Base-by-base conservation (phyloP, 2,797 vertebrate species). In the Prunella strophiata region DNA sequence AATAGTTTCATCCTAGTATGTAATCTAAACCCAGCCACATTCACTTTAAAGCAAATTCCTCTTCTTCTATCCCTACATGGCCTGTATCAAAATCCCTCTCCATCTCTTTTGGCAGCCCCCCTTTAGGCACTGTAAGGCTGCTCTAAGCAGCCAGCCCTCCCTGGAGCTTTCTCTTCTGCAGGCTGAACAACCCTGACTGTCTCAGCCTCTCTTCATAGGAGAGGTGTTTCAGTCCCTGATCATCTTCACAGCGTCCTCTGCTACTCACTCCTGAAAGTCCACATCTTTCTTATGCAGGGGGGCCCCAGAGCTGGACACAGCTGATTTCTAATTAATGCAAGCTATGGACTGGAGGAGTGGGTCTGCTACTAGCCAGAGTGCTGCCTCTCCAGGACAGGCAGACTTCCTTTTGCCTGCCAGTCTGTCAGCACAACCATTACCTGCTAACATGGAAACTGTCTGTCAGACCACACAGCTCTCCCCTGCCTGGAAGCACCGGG, bases 401-500 rank as follows among this genome's bases (percentile, higher is more conserved):
- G 52, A 48, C 4, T 26, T 26, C 7, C 6, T 63, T 71, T 25
- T 55, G n/a, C 38, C 29, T 65, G 38, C 48, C 3, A 0, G 2
- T 9, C 48, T 59, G 38, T 42, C 59, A 70, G 42, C 16, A 25
- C 36, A 81, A 21, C 40, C 62, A 47, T 67, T 38, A 59, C 30
- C 29, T 58, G 27, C n/a, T 48, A 34, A 32, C 20, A 16, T 1
- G 18, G 74, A 81, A 76, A 52, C 16, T 7, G 1, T 36, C 66
- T 25, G 5, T 71, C 36, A 54, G 34, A 40, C 1, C 8, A 50
- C 7, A 6, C 0, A 0, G 17, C 4, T 67, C 10, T n/a, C 11
- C 3, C 21, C 27, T 2, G 0, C 32, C 50, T 59, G 54, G n/a
- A 63, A 59, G 11, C 3, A 1, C 32, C 1, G 0, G 7, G 27